These are phyloP conservation scores for Teinopalpus imperialis DNA, from an alignment of 2,888 invertebrate genomes.

Conservation along the genomic window DNA sequence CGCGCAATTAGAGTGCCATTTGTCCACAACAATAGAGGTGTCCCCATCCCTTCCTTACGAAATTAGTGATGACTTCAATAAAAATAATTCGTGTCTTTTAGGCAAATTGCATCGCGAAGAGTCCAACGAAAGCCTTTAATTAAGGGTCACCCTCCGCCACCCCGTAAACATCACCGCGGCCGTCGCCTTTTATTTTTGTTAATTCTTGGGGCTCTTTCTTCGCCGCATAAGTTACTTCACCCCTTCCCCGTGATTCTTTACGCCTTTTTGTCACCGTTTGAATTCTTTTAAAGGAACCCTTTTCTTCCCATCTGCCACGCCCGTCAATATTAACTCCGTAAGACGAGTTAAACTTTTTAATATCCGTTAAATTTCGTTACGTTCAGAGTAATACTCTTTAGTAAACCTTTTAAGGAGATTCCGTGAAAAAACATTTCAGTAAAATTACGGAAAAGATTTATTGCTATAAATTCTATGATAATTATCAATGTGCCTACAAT, in stretches of 20 bases:
- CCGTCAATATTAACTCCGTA: constrained; percentile 82
- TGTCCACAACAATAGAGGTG: constrained; percentile 71
- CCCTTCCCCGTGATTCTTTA: constrained; percentile 76
- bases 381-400: constrained; percentile 57
- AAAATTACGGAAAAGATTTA: constrained; percentile 6
- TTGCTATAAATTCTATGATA: too few relatives aligned
- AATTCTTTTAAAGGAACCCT: constrained; percentile 79
- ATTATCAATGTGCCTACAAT: too few relatives aligned
- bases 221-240: constrained; percentile 81
- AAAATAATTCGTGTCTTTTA: constrained; percentile 83
- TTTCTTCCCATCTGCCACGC: constrained; percentile 78
- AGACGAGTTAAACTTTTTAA: constrained; percentile 79
- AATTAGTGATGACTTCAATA: constrained; percentile 83
- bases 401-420: constrained; percentile 51
- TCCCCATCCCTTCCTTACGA: constrained; percentile 57
- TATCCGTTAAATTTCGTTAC: constrained; percentile 81
- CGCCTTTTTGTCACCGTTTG: constrained; percentile 81
- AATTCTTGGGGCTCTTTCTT: constrained; percentile 76
- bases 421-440: constrained; percentile 31
- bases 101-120: constrained; percentile 81
- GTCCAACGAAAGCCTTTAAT: constrained; percentile 80
- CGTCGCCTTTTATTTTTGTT: constrained; percentile 82
- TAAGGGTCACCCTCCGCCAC: constrained; percentile 71
- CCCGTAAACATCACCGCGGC: constrained; percentile 74
- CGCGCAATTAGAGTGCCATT: constrained; percentile 76